Conservation (phyloP, 2,113 vertebrate genomes). For the Mionectes macconnelli region DNA sequence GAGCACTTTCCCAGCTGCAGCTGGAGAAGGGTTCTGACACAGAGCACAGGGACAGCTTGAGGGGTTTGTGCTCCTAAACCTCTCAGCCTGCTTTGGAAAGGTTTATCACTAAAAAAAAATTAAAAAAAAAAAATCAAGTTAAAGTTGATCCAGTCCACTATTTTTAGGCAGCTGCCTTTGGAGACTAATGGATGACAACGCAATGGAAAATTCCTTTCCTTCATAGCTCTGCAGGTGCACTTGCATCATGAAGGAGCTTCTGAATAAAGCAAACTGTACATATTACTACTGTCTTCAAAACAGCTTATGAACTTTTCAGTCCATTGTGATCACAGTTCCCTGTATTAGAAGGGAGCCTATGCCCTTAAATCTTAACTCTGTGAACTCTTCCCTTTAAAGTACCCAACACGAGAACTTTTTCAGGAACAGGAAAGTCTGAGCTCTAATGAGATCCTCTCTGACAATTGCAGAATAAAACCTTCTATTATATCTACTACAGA, state of each 20-base stretch:
- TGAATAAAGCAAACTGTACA: conserved; percentile 62
- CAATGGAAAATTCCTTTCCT: conserved; percentile 54
- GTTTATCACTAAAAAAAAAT: not conserved
- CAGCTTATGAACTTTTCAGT: conserved; percentile 57
- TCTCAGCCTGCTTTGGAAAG: not conserved
- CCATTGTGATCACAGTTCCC: conserved; percentile 57
- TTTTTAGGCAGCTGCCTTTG: conserved; percentile 5
- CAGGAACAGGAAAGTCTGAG: conserved; percentile 51
- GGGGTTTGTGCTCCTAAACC: not conserved
- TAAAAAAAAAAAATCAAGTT: not conserved
- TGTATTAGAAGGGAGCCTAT: conserved; percentile 53
- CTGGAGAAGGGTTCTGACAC: not conserved
- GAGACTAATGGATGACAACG: not conserved
- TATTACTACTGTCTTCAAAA: conserved; percentile 58
- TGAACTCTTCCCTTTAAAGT: conserved; percentile 58
- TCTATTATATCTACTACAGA: conserved; percentile 55
- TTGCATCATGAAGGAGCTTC: conserved; percentile 48
- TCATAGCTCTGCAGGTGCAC: conserved; percentile 44
- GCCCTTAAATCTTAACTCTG: conserved; percentile 62
- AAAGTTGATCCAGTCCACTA: not conserved
- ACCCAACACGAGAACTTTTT: conserved; percentile 57
- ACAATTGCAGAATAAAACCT: conserved; percentile 56
- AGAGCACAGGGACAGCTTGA: not conserved
- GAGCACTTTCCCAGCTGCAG: not conserved
- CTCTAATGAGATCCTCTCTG: conserved; percentile 64